Conservation (phyloP, 2,797 vertebrate genomes). For the Paedocypris micromegethes region DNA sequence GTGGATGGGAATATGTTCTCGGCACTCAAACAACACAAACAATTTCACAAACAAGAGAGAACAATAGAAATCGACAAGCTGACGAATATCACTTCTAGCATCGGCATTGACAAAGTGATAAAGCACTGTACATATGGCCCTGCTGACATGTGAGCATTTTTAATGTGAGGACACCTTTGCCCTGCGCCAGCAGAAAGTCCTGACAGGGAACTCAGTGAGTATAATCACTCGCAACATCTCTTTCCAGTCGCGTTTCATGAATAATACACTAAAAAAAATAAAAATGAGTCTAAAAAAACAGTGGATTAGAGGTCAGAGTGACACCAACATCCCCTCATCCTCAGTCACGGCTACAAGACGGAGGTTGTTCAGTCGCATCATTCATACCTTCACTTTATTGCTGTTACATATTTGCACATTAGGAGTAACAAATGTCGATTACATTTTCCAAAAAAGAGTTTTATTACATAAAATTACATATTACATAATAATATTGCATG, state of each 20-base stretch:
- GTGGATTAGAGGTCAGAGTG: not conserved
- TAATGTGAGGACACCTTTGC: slow-evolving; percentile 47
- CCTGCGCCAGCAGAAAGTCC: slow-evolving; percentile 40
- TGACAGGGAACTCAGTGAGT: slow-evolving; percentile 40
- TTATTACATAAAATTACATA: too few relatives aligned
- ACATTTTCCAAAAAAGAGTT: too few relatives aligned
- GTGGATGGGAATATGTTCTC: slow-evolving; percentile 13
- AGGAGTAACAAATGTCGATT: too few relatives aligned
- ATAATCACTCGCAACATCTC: slow-evolving; percentile 45
- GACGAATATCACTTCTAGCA: slow-evolving; percentile 42
- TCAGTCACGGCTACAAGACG: too few relatives aligned
- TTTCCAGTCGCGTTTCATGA: slow-evolving; percentile 20
- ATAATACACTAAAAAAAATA: slow-evolving; percentile 22
- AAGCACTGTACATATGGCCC: slow-evolving; percentile 46
- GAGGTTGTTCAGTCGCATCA: too few relatives aligned
- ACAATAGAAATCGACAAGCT: slow-evolving; percentile 45
- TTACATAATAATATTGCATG: too few relatives aligned
- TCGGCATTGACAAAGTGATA: slow-evolving; percentile 47
- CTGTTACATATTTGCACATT: too few relatives aligned
- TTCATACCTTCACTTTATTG: too few relatives aligned
- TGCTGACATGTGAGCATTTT: slow-evolving; percentile 48
- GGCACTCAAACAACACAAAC: slow-evolving; percentile 12
- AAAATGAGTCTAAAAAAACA: slow-evolving; percentile 28
- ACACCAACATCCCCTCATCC: too few relatives aligned
- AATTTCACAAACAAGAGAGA: slow-evolving; percentile 24